These are phyloP conservation scores for Lagopus leucura DNA, from an alignment of 2,113 vertebrate species.

Conservation along the genomic window DNA sequence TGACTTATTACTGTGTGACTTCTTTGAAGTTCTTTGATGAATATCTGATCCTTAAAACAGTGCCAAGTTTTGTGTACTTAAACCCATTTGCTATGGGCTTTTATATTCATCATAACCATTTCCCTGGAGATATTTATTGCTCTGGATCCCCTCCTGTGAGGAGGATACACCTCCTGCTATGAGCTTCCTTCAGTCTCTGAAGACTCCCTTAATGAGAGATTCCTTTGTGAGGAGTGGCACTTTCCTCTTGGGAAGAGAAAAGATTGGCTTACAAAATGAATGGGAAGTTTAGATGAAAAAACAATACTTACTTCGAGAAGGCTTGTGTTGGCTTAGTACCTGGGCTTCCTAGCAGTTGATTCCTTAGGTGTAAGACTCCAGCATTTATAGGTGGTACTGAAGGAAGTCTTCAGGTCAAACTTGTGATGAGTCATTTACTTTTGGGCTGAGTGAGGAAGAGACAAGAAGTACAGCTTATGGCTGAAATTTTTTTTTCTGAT, in stretches of 20 bases:
- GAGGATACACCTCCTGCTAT: background rate
- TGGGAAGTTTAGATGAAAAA: background rate
- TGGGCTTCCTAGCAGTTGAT: background rate
- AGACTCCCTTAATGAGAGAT: background rate
- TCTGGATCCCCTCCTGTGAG: background rate
- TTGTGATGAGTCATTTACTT: background rate
- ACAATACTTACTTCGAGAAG: accelerated
- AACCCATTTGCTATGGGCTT: background rate
- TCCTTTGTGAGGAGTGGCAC: background rate
- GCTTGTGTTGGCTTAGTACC: background rate
- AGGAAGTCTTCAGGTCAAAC: background rate
- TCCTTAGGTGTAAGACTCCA: background rate
- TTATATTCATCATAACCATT: background rate
- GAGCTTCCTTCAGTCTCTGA: background rate
- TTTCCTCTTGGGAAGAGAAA: background rate
- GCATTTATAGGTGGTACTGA: background rate
- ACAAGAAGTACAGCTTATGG: background rate
- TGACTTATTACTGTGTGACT: background rate
- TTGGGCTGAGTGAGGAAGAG: background rate
- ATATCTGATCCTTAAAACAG: background rate
- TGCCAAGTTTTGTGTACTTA: background rate
- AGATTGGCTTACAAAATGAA: background rate
- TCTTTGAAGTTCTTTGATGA: background rate
- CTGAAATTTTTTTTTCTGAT: background rate
- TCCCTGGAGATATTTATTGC: background rate